Conservation (phyloP, 2,113 vertebrate genomes). For the Rhinoderma darwinii region DNA sequence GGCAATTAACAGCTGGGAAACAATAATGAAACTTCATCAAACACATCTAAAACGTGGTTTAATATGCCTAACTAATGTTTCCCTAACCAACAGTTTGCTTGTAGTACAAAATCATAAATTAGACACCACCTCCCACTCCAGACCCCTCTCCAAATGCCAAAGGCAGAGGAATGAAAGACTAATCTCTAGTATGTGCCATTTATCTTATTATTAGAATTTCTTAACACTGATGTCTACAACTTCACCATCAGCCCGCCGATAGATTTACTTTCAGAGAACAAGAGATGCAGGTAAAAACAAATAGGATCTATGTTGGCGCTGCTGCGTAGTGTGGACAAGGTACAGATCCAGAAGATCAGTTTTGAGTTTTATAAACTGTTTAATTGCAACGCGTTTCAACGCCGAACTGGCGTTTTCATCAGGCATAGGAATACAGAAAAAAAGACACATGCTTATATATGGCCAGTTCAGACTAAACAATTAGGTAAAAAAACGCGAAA, state of each 20-base stretch:
- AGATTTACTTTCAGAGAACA: background rate
- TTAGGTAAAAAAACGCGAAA: too few relatives aligned
- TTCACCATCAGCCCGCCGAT: background rate
- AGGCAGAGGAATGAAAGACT: conserved; percentile 45
- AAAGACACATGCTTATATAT: too few relatives aligned
- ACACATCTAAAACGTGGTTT: conserved; percentile 51
- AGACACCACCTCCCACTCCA: conserved; percentile 47
- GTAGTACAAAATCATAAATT: conserved; percentile 59
- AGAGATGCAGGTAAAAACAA: background rate
- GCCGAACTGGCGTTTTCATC: too few relatives aligned
- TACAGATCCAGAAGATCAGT: too few relatives aligned
- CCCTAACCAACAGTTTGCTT: conserved; percentile 53
- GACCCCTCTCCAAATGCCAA: conserved; percentile 48
- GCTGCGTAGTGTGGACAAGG: too few relatives aligned
- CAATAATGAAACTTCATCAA: conserved; percentile 56
- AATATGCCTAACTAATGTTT: conserved; percentile 58
- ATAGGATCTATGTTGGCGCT: too few relatives aligned
- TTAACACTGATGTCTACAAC: conserved; percentile 9
- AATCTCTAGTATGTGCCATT: conserved; percentile 26
- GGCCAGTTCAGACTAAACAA: too few relatives aligned
- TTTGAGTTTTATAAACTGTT: too few relatives aligned
- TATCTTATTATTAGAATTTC: conserved; percentile 46
- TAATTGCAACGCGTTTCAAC: too few relatives aligned
- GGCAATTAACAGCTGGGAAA: conserved; percentile 59
- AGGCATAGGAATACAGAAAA: too few relatives aligned